Base-by-base conservation (phyloP, 2,113 vertebrate species). In the Pardalotus punctatus region DNA sequence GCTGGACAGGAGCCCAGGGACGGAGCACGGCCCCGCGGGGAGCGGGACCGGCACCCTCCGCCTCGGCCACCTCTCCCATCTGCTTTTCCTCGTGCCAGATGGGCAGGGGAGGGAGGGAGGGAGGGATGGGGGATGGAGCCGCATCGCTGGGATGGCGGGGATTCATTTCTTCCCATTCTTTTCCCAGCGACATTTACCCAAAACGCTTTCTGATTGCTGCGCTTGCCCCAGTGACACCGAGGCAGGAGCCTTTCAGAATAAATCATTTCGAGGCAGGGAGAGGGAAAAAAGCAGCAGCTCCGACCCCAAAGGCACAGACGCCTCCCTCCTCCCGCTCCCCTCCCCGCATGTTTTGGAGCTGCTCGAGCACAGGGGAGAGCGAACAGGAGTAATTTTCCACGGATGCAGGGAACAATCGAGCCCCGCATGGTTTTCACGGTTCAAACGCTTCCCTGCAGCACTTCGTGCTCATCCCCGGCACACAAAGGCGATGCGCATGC, bases 361-460 rank as follows among this genome's bases (percentile, higher is more conserved):
- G 81, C 78, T 94, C 25, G 42, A 87, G 86, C 62, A 35, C 36
- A 80, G 84, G 73, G 78, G 78, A 67, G 86, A 84, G 86, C 6
- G 20, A 86, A 45, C 38, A 13, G 83, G 73, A 94, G 93, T 54
- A 95, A 96, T 94, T 95, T 95, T 95, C 97, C 95, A 95, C 3
- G 81, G 87, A 77, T 70, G 79, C 81, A 66, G 76, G 82, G 91
- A 94, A 92, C 89, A 93, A 81, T 51, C 36, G 86, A 96, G 81
- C 70, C 93, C 94, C 35, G 86, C 83, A 54, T 3, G 88, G 92
- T 70, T 87, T 60, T 72, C 48, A 28, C 80, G 54, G 60, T 78
- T 80, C 3, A 92, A 77, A 80, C 5, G 87, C 74, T 90, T 29
- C 96, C 95, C 96, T 94, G 58, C 86, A 91, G 96, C 95, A 33